Conservation (phyloP, 2,113 vertebrate genomes). For the Pelvicachromis taeniatus region DNA sequence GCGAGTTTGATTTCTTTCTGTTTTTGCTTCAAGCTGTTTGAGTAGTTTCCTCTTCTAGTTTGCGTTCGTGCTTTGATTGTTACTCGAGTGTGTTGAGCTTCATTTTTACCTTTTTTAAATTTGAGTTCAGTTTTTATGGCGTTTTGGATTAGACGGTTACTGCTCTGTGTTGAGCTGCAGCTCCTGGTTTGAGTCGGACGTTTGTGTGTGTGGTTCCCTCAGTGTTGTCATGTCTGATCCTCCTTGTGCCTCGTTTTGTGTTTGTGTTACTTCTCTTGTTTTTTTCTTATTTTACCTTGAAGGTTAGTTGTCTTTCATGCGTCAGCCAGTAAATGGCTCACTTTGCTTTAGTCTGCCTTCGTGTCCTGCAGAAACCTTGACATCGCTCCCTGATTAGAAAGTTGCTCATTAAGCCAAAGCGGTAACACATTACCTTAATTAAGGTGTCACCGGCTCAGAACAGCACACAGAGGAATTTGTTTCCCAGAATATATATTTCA, state of each 20-base stretch:
- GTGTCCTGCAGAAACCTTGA: neutral
- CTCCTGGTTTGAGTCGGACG: neutral
- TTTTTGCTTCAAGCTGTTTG: neutral
- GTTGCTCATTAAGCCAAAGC: neutral
- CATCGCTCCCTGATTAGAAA: fast-evolving
- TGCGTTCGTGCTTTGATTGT: fast-evolving
- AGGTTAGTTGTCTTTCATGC: fast-evolving
- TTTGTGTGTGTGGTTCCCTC: neutral
- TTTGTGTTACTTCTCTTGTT: neutral
- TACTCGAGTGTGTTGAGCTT: neutral
- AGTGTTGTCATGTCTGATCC: fast-evolving
- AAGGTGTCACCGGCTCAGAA: neutral
- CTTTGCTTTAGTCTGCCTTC: neutral
- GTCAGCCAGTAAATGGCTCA: fast-evolving
- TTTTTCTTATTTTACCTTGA: neutral
- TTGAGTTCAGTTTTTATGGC: fast-evolving
- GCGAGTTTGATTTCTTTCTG: neutral
- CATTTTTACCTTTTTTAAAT: neutral
- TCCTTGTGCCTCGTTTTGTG: neutral
- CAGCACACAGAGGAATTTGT: constrained; percentile 26
- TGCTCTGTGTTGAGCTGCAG: neutral
- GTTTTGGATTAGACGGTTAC: neutral
- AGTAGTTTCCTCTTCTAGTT: fast-evolving
- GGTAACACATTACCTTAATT: neutral
- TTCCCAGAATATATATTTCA: constrained; percentile 67